Percentiles rank a stretch among this genome's conserved stretches.
Evolutionary conservation across 1,140 invertebrate species (phyloP).

Genomic region (Mya arenaria): DNA sequence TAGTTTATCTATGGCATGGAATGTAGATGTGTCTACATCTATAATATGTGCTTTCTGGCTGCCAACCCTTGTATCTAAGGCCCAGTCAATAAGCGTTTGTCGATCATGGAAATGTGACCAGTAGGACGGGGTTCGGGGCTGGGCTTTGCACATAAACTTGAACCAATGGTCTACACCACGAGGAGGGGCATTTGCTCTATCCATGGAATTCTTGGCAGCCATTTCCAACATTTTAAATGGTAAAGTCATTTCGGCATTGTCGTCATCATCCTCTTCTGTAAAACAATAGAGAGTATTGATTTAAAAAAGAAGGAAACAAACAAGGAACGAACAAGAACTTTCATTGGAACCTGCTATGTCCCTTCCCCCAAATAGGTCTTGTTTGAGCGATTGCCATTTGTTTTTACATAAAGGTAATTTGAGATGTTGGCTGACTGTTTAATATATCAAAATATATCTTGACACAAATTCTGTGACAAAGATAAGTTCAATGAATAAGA

Average conservation of each 20-base stretch:
- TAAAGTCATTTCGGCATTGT: constrained; percentile 6
- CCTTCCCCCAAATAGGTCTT: too few relatives aligned
- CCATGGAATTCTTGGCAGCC: constrained; percentile 41
- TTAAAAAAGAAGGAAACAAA: too few relatives aligned
- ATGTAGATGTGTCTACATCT: constrained; percentile 47
- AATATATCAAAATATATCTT: too few relatives aligned
- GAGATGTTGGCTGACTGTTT: too few relatives aligned
- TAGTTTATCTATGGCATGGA: constrained; percentile 57
- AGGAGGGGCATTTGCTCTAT: constrained; percentile 8
- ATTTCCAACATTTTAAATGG: constrained; percentile 21
- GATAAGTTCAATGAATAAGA: too few relatives aligned
- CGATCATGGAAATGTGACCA: constrained; percentile 55
- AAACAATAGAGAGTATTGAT: not conserved
- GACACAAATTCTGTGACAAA: too few relatives aligned
- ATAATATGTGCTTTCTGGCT: constrained; percentile 10
- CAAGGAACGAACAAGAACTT: too few relatives aligned
- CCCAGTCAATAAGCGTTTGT: constrained; percentile 48
- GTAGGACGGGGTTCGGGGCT: constrained; percentile 50
- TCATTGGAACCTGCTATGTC: too few relatives aligned
- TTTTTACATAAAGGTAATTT: too few relatives aligned
- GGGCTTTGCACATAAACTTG: constrained; percentile 42
- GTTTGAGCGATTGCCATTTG: too few relatives aligned
- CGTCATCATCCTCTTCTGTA: constrained; percentile 6
- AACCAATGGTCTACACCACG: constrained; percentile 57
- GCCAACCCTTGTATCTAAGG: constrained; percentile 5